Percentiles rank a stretch among this genome's conserved stretches.
Conservation (phyloP, 2,113 vertebrate genomes). For the Hippopotamus amphibius region DNA sequence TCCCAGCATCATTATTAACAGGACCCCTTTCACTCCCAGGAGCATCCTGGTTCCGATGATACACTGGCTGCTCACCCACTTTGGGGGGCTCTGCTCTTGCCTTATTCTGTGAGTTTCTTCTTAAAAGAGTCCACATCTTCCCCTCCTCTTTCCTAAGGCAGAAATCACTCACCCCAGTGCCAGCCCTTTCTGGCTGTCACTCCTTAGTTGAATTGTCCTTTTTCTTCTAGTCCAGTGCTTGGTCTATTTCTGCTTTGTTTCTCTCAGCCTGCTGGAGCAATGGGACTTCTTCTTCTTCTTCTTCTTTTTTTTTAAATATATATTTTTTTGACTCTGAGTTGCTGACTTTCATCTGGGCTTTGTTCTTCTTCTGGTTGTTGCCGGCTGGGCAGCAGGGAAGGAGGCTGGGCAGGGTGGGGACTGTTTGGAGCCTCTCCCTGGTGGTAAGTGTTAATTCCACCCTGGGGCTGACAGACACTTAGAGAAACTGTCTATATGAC, state of each 20-base stretch:
- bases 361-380: neutral
- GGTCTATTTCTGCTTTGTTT: no score
- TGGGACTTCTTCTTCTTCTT: neutral
- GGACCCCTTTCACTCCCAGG: neutral
- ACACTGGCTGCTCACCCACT: neutral
- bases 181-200: neutral
- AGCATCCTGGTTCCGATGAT: neutral
- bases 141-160: neutral
- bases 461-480: no score
- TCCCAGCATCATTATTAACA: neutral
- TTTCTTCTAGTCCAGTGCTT: neutral
- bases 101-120: neutral
- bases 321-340: neutral
- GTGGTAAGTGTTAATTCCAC: neutral
- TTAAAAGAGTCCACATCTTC: neutral
- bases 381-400: neutral
- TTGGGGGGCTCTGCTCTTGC: neutral
- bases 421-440: neutral
- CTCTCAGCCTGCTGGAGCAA: neutral
- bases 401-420: neutral
- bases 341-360: neutral
- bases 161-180: accelerated
- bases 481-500: neutral
- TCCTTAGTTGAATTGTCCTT: no score
- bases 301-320: neutral